phyloP scores from a whole-genome alignment of 2,888 invertebrate species.

The Melitaea athalia region DNA sequence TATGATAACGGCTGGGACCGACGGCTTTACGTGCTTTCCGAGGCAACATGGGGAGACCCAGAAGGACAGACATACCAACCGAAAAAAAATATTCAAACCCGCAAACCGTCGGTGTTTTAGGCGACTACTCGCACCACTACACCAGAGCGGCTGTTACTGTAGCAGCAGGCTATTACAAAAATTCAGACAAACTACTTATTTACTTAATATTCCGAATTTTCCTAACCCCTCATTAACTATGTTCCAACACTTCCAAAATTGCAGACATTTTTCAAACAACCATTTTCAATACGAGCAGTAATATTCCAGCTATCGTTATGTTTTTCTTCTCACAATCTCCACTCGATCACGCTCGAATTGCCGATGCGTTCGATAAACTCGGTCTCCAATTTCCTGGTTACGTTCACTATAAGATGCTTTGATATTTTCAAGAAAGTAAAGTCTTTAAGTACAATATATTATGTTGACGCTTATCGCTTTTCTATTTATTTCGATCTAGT shows the following conservation, averaged over 20 bases:
- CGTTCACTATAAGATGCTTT: constrained; percentile 29
- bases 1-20: no score
- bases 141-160: no score
- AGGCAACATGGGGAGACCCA: no score
- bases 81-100: no score
- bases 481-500: neutral
- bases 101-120: no score
- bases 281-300: constrained; percentile 37
- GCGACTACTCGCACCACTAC: no score
- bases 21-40: no score
- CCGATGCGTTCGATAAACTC: constrained; percentile 44
- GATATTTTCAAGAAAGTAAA: constrained; percentile 3
- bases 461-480: constrained; percentile 8
- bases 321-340: constrained; percentile 43
- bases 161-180: no score
- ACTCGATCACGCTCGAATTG: constrained; percentile 43
- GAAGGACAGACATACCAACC: no score
- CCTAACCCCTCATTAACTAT: neutral
- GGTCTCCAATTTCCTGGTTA: constrained; percentile 45
- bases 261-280: constrained; percentile 13
- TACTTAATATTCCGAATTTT: neutral
- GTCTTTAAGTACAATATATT: neutral
- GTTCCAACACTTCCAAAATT: constrained; percentile 17
- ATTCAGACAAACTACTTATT: no score
- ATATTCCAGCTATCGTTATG: constrained; percentile 38